Evolutionary conservation across 2,113 vertebrate genomes (phyloP).

Genomic region (Cololabis saira): DNA sequence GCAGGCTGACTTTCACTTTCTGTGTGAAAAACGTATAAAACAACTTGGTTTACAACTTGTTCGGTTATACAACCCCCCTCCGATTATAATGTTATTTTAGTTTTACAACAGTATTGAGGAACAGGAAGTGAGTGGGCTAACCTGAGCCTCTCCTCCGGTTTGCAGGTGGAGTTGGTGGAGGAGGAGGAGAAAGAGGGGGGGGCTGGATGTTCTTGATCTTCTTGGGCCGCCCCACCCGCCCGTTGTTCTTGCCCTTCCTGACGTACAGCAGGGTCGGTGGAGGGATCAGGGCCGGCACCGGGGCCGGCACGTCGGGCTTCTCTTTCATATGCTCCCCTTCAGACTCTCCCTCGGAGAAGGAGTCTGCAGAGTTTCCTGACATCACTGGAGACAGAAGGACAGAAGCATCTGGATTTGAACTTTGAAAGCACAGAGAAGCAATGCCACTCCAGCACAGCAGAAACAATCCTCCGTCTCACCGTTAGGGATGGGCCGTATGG

Average conservation of each 20-base stretch:
- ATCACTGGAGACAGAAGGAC: slow-evolving; percentile 67
- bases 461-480: slow-evolving; percentile 58
- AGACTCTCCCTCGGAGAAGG: slow-evolving; percentile 80
- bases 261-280: slow-evolving; percentile 70
- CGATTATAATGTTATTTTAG: too few species aligned
- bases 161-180: not conserved
- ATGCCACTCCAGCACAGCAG: not conserved
- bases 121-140: slow-evolving; percentile 66
- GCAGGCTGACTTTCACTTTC: too few species aligned
- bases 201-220: slow-evolving; percentile 68
- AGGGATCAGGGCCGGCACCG: slow-evolving; percentile 31
- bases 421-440: not conserved
- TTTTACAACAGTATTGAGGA: too few species aligned
- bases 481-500: too few species aligned
- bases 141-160: slow-evolving; percentile 75
- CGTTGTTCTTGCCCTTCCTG: slow-evolving; percentile 75
- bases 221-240: slow-evolving; percentile 75
- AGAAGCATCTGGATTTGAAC: not conserved
- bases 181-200: not conserved
- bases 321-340: slow-evolving; percentile 77
- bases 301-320: slow-evolving; percentile 44
- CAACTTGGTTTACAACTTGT: too few species aligned
- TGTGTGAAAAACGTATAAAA: too few species aligned
- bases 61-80: too few species aligned
- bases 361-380: slow-evolving; percentile 85